Evolutionary conservation across 2,797 vertebrate species (phyloP).

Genomic region (Myripristis jacobus): DNA sequence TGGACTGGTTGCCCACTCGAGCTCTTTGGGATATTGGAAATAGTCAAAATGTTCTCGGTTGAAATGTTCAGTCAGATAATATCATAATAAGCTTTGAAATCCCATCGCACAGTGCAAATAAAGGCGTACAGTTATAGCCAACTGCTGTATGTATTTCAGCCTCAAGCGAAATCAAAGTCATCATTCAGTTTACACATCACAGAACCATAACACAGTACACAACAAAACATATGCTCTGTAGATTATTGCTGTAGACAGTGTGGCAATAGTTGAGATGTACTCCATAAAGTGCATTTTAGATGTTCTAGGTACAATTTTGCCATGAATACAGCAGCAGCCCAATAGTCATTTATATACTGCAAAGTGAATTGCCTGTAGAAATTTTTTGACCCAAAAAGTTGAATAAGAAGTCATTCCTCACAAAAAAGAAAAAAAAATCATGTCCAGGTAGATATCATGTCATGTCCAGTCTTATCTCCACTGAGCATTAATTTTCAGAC

Average conservation of each 20-base stretch:
- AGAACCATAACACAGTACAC: not conserved
- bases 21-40: slow-evolving; percentile 36
- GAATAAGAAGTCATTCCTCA: too few species aligned
- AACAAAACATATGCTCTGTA: not conserved
- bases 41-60: slow-evolving; percentile 12
- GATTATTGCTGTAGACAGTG: not conserved
- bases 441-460: too few species aligned
- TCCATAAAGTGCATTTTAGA: not conserved
- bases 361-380: not conserved
- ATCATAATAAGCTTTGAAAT: slow-evolving; percentile 5
- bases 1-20: slow-evolving; percentile 48
- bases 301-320: not conserved
- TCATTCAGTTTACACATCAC: not conserved
- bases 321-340: not conserved
- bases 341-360: too few species aligned
- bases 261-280: not conserved
- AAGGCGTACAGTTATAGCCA: too few species aligned
- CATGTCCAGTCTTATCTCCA: not conserved
- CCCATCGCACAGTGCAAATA: too few species aligned
- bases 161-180: not conserved
- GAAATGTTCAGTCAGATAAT: slow-evolving; percentile 23
- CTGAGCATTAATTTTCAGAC: not conserved
- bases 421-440: too few species aligned
- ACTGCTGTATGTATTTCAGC: too few species aligned
- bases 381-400: not conserved